Evolutionary conservation across 2,797 vertebrate species (phyloP).

Genomic region (Protonibea diacanthus): DNA sequence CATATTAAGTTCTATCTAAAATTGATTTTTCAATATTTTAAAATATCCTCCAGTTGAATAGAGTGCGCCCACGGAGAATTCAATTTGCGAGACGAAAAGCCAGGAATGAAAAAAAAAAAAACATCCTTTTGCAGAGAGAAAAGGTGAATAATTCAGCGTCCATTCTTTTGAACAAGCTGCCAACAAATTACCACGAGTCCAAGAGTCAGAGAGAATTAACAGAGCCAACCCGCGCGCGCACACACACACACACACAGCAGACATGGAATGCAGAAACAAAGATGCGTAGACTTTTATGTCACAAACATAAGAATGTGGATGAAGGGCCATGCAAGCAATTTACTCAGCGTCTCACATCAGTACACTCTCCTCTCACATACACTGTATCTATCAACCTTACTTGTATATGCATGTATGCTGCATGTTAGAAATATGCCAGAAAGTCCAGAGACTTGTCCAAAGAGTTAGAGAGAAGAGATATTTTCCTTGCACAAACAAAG

Average conservation of each 20-base stretch:
- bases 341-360: background rate
- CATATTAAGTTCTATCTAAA: slow-evolving; percentile 46
- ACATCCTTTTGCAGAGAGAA: slow-evolving; percentile 25
- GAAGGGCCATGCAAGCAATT: background rate
- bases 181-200: slow-evolving; percentile 56
- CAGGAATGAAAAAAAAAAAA: slow-evolving; percentile 25
- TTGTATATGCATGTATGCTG: background rate
- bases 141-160: slow-evolving; percentile 63
- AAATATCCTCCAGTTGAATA: slow-evolving; percentile 50
- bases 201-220: slow-evolving; percentile 35
- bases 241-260: background rate
- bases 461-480: no score
- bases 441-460: no score
- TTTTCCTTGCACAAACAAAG: no score
- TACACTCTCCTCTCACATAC: background rate
- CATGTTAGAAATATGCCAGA: no score
- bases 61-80: slow-evolving; percentile 51
- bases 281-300: background rate
- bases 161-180: slow-evolving; percentile 64
- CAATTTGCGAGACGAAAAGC: slow-evolving; percentile 56
- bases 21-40: slow-evolving; percentile 61
- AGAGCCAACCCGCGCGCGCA: slow-evolving; percentile 27
- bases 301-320: background rate
- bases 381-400: background rate
- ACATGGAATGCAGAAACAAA: background rate